Base-by-base conservation (phyloP, 2,888 invertebrate species). In the Heliconius cydno region DNA sequence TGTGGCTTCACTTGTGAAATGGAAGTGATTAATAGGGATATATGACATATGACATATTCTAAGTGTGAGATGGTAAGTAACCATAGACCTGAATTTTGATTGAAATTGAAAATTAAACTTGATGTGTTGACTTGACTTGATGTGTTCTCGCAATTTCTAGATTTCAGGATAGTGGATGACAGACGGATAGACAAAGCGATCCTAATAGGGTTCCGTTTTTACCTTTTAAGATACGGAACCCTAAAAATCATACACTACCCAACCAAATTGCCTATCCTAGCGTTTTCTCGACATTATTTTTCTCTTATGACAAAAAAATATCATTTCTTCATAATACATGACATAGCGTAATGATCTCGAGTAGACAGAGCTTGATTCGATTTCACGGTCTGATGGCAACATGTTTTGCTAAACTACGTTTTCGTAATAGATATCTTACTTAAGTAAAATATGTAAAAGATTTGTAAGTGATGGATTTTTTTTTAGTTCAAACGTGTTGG, bases 341-440 rank as follows among this genome's bases (percentile, higher is more conserved):
- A 76, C 70, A 34, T 46, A 66, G 77, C 74, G 66, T 79, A 71
- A 81, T 79, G 68, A 79, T 77, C 76, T 74, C 75, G 74, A 73
- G 81, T 77, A 81, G 80, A 78, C 77, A 81, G 65, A 70, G 72
- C 77, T 80, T 77, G 77, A 78, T 80, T 77, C 81, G 75, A 81
- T 81, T 81, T 81, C 77, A 80, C 80, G 81, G 81, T 77, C 80
- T 80, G 80, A 34, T 76, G 65, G 60, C 66, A 30, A 38, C 81
- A 72, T 77, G 60, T 75, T 81, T 76, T 78, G 80, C 80, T 78
- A 75, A 78, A 68, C 60, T 52, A 80, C 79, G 60, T 75, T 81
- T 78, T 80, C 66, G 28, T 74, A 77, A 77, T 77, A 63, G 77
- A 81, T 77, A 52, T 67, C 52, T 70, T 25, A 75, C 52, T 70